phyloP scores from a whole-genome alignment of 2,113 vertebrate species.

The Myanophis thanlyinensis region DNA sequence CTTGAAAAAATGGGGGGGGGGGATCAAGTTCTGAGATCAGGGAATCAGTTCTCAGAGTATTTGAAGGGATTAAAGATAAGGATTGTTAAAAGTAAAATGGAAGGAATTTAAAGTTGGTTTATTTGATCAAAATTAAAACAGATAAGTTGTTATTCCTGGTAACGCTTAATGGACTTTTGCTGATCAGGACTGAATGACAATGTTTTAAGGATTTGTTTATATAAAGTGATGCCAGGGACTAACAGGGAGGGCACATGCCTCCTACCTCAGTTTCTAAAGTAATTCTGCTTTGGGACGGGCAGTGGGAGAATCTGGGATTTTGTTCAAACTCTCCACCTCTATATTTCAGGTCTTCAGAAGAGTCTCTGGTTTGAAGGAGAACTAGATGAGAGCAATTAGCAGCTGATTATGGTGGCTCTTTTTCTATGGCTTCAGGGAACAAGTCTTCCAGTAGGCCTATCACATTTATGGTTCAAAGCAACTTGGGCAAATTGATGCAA shows the following conservation, averaged over 20 bases:
- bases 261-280: not conserved
- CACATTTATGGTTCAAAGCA: not conserved
- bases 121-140: not conserved
- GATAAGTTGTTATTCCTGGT: not conserved
- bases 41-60: not conserved
- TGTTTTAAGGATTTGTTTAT: not conserved
- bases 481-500: not conserved
- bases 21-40: not conserved
- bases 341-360: not conserved
- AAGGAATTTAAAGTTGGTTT: not conserved
- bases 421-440: not conserved
- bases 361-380: not conserved
- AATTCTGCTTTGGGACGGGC: not conserved
- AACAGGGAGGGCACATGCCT: not conserved
- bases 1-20: rapidly evolving
- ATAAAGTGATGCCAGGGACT: not conserved
- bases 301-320: not conserved
- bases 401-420: not conserved
- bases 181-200: not conserved
- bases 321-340: not conserved
- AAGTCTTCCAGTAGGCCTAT: not conserved
- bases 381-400: not conserved
- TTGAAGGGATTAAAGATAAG: not conserved
- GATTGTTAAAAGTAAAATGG: not conserved
- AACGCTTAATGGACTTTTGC: not conserved